These are phyloP conservation scores for Helogale parvula DNA, from an alignment of 2,113 vertebrate genomes.

Conservation along the genomic window DNA sequence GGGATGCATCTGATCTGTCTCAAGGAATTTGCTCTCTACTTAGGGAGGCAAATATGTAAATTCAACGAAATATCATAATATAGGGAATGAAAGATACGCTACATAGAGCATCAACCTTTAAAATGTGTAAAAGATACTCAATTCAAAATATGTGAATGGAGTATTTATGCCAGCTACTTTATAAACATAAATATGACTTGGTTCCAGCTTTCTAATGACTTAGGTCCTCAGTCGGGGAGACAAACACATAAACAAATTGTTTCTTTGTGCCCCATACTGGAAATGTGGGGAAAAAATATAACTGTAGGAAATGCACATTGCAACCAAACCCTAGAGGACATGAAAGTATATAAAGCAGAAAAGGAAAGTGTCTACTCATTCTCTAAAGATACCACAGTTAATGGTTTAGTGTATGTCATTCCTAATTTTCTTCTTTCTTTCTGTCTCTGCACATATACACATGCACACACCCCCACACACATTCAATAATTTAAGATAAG, in stretches of 20 bases:
- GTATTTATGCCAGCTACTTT: not conserved
- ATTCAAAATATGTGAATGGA: not conserved
- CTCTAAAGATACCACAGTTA: not conserved
- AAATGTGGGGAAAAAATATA: not conserved
- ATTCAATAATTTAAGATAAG: not conserved
- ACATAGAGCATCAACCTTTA: not conserved
- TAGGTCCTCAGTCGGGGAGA: not conserved
- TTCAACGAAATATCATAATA: not conserved
- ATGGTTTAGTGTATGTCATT: not conserved
- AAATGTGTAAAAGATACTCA: not conserved
- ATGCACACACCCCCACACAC: rapidly evolving
- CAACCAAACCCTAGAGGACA: not conserved
- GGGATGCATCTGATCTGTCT: not conserved
- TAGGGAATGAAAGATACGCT: not conserved
- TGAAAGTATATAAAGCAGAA: not conserved
- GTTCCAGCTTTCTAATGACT: not conserved
- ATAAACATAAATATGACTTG: not conserved
- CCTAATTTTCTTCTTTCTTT: not conserved
- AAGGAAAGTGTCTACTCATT: not conserved
- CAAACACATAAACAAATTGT: not conserved
- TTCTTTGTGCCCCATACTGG: not conserved
- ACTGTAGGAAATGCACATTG: not conserved
- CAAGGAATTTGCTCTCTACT: not conserved
- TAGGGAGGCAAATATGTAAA: not conserved
- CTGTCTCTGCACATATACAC: too few relatives aligned